Evolutionary conservation across 2,113 vertebrate genomes (phyloP).

Genomic region (Pangasianodon gigas): DNA sequence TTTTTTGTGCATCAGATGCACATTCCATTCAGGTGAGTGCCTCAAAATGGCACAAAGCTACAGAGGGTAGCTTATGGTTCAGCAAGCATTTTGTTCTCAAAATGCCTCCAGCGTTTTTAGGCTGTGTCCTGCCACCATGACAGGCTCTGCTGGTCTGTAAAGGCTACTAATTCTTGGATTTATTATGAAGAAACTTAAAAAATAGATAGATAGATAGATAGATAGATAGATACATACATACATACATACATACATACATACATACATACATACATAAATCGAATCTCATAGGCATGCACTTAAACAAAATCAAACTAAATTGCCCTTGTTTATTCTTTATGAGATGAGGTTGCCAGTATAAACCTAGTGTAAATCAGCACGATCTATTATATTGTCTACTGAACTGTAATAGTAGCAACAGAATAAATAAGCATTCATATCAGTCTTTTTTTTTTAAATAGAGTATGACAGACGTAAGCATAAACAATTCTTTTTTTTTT

Average conservation of each 20-base stretch:
- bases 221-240: neutral
- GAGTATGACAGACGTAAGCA: neutral
- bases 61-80: slow-evolving; percentile 12
- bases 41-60: slow-evolving; percentile 23
- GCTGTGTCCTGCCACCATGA: neutral
- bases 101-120: neutral
- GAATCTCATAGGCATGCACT: neutral
- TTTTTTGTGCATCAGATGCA: neutral
- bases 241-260: neutral
- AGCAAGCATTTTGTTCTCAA: neutral
- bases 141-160: neutral
- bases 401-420: neutral
- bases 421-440: neutral
- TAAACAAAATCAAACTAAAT: neutral
- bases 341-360: neutral
- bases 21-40: neutral
- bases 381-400: neutral
- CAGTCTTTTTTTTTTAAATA: neutral
- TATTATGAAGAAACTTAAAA: neutral
- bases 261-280: too few relatives aligned
- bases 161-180: neutral
- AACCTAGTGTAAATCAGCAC: neutral
- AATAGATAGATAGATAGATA: neutral
- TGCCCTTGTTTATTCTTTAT: neutral
- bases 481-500: neutral